Base-by-base conservation (phyloP, 2,113 vertebrate species). In the Lagopus leucura region DNA sequence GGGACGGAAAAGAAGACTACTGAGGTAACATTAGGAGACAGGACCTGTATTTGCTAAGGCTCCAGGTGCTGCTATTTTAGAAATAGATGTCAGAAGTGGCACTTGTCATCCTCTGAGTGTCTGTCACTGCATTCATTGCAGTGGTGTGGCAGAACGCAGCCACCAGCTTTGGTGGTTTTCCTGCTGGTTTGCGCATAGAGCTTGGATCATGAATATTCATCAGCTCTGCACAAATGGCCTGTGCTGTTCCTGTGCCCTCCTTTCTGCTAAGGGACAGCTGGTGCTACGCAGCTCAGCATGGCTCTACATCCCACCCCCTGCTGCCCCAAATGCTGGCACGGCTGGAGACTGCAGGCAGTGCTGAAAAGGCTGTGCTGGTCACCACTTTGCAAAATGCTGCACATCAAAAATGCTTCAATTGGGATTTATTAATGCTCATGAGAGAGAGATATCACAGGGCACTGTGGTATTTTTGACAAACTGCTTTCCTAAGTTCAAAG, bases 311-410 rank as follows among this genome's bases (percentile, higher is more conserved):
- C 20, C n/a, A 9, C 27, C 4, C 8, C 19, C 13, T 13, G 16
- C 10, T 0, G 1, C 34, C 42, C 43, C 1, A 57, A 48, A 30
- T 1, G 0, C 2, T 1, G 38, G 21, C 27, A 22, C 0, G 1
- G 25, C 50, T 14, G 16, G 43, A 48, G 42, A n/a, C 40, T 48
- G 2, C 42, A 25, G 42, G 20, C 24, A 4, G 6, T 4, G 8
- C 43, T 34, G 25, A 11, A 36, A 7, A 6, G 2, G 3, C 28
- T 40, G 4, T 7, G 50, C 50, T 67, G 12, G 4, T n/a, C 42
- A 69, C 36, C 3, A 5, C 15, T 48, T 63, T n/a, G 18, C 42
- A 87, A 32, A 67, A 21, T 2, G 11, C 17, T 50, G 78, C 5
- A 3, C 11, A 25, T 36, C 34, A 82, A 11, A 60, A 69, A 16